Conservation (phyloP, 1,140 invertebrate species). For the Drosophila athabasca region DNA sequence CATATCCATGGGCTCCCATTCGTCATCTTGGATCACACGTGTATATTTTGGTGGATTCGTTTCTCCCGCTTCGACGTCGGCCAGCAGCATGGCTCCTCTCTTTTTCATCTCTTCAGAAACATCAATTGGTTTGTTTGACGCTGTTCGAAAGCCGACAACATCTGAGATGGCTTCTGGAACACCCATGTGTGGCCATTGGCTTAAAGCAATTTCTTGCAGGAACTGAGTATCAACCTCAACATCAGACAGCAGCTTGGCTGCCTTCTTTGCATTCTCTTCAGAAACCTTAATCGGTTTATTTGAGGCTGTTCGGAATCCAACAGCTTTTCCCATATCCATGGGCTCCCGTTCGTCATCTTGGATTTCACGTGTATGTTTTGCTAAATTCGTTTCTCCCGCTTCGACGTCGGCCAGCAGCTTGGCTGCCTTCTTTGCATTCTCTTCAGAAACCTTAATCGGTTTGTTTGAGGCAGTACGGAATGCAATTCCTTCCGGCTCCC, state of each 20-base stretch:
- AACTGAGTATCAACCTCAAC: too few relatives aligned
- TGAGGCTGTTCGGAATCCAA: too few relatives aligned
- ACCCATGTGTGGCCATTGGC: too few relatives aligned
- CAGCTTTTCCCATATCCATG: too few relatives aligned
- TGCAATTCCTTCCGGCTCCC: slow-evolving; percentile 34
- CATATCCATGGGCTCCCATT: too few relatives aligned
- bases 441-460: slow-evolving; percentile 20
- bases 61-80: slow-evolving; percentile 39
- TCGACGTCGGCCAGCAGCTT: slow-evolving; percentile 25
- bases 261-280: slow-evolving; percentile 14
- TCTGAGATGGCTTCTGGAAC: neutral
- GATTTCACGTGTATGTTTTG: too few relatives aligned
- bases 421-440: neutral
- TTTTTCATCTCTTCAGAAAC: slow-evolving; percentile 31
- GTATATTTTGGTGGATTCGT: neutral
- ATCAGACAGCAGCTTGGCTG: slow-evolving; percentile 3
- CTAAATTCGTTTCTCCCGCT: neutral
- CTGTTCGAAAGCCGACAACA: slow-evolving; percentile 30
- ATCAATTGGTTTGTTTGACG: slow-evolving; percentile 47
- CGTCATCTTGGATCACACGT: too few relatives aligned
- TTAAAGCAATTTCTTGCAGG: too few relatives aligned
- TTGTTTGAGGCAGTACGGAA: slow-evolving; percentile 43
- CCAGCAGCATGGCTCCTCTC: slow-evolving; percentile 22
- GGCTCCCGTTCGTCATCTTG: too few relatives aligned
- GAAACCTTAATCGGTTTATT: slow-evolving; percentile 41